Base-by-base conservation (phyloP, 2,113 vertebrate species). In the Sprattus sprattus region DNA sequence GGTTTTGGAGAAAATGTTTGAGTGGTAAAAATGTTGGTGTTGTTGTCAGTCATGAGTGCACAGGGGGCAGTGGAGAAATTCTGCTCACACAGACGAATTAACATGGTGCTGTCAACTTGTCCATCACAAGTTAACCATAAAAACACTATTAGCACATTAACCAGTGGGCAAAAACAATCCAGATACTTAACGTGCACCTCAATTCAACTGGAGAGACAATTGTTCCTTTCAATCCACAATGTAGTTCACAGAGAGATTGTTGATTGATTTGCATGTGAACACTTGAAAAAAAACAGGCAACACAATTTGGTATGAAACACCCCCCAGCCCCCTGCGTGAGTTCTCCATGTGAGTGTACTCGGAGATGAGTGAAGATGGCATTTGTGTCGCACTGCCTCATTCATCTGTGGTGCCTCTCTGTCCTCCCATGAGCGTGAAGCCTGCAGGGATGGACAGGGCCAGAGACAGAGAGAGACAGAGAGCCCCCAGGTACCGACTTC, bases 401-500 rank as follows among this genome's bases (percentile, higher is more conserved):
- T 93, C 89, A 93, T 22, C n/a, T 32, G 10, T 87, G 32, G 67
- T 50, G 39, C 85, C 86, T 88, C 71, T 87, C 84, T 86, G 57
- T 16, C 4, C 47, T 45, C 78, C 13, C 54, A 80, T 46, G 85
- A 82, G 89, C 50, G 82, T 50, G 82, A 83, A 87, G 84, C 32
- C 71, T 32, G 28, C 71, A 78, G 71, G 71, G 83, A 32, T 32
- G 81, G 64, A 28, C 87, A 85, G 90, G 92, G 89, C 89, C 88
- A 89, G 88, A 92, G 87, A 85, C 81, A 8, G 85, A 89, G 91
- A 91, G 88, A 86, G 83, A 83, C 50, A 85, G 28, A 46, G 85
- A 93, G 90, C 93, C 92, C 90, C 90, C 93, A 95, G 94, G 93
- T 94, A 94, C 57, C 88, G 87, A 95, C 92, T 92, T 94, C 93